These are phyloP conservation scores for Steatornis caripensis DNA, from an alignment of 2,113 vertebrate genomes.

Conservation along the genomic window DNA sequence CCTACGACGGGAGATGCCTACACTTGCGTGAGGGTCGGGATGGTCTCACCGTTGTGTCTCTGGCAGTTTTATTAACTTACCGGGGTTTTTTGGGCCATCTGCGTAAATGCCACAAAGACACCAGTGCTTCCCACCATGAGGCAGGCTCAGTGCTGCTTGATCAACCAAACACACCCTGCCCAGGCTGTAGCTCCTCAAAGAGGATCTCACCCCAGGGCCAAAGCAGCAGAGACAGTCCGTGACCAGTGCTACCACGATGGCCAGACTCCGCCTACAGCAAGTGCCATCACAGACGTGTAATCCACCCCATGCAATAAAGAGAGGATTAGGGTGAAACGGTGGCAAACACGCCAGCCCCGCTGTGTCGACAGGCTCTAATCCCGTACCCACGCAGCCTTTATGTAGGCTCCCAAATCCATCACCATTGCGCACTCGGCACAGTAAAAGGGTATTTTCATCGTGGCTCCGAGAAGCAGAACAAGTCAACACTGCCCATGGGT, in stretches of 20 bases:
- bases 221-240: no score
- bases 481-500: fast-evolving
- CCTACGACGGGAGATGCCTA: fast-evolving
- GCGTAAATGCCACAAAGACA: neutral
- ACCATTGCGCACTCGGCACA: fast-evolving
- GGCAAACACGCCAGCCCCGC: neutral
- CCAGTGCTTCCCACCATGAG: fast-evolving
- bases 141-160: neutral
- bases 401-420: fast-evolving
- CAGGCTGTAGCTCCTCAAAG: neutral
- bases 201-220: fast-evolving
- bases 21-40: no score
- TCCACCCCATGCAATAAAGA: neutral
- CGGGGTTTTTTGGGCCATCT: neutral
- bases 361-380: neutral
- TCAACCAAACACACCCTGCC: neutral
- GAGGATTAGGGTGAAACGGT: neutral
- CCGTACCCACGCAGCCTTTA: fast-evolving
- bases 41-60: neutral
- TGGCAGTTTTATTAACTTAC: neutral
- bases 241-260: fast-evolving
- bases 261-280: neutral
- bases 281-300: fast-evolving
- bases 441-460: neutral
- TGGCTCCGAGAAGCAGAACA: neutral